phyloP scores from a whole-genome alignment of 2,797 vertebrate species.

The Oophaga sylvatica region DNA sequence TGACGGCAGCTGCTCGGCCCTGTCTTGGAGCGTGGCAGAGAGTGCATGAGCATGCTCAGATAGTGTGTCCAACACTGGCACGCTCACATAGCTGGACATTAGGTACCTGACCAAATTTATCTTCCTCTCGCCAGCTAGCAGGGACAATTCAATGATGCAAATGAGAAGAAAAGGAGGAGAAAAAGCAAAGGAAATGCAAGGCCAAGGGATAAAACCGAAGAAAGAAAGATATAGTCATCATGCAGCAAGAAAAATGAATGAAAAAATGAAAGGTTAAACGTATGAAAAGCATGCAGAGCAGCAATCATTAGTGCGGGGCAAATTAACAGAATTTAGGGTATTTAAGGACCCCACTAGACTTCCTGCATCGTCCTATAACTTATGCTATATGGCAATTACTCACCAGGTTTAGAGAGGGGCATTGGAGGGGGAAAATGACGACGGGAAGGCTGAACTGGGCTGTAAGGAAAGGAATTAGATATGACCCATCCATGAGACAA shows the following conservation, averaged over 20 bases:
- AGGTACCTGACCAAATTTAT: conserved; percentile 91
- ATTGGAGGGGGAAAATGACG: conserved; percentile 96
- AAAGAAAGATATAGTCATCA: background rate
- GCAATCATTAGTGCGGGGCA: background rate
- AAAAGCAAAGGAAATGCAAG: background rate
- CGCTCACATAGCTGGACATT: conserved; percentile 87
- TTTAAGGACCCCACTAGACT: background rate
- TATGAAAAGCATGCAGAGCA: conserved; percentile 20
- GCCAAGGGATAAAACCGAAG: background rate
- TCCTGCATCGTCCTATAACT: background rate
- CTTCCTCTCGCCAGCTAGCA: conserved; percentile 88
- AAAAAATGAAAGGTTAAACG: background rate
- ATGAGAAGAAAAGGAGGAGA: background rate
- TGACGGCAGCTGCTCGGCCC: conserved; percentile 85
- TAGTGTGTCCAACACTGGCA: conserved; percentile 84
- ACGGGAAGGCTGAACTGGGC: conserved; percentile 87
- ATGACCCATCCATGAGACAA: background rate
- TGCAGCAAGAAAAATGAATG: conserved; percentile 25
- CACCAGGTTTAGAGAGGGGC: conserved; percentile 98
- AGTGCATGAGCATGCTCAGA: conserved; percentile 89
- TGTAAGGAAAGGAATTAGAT: conserved; percentile 64
- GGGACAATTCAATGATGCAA: background rate
- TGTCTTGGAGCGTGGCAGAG: conserved; percentile 86
- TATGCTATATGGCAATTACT: conserved; percentile 43
- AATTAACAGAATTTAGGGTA: background rate